These are phyloP conservation scores for Oryzias dopingdopingensis DNA, from an alignment of 2,797 vertebrate genomes.

Conservation along the genomic window DNA sequence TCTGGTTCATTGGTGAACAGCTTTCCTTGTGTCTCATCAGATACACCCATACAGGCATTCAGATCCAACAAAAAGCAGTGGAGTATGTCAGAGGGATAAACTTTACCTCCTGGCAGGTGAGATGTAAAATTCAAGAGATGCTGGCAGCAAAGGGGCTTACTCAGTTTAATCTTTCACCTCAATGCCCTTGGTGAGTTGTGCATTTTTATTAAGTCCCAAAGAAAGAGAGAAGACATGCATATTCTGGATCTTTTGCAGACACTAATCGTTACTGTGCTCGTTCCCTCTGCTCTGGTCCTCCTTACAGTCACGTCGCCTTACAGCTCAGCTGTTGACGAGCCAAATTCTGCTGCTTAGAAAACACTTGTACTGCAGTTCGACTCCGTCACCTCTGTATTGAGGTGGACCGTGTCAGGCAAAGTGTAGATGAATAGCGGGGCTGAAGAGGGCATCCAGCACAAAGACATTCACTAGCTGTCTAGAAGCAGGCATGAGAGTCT, in stretches of 20 bases:
- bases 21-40: constrained; percentile 45
- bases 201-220: constrained; percentile 61
- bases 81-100: constrained; percentile 42
- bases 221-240: constrained; percentile 51
- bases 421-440: constrained; percentile 47
- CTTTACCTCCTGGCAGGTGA: constrained; percentile 30
- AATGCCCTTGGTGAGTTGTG: constrained; percentile 48
- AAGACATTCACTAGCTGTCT: constrained; percentile 37
- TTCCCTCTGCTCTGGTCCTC: constrained; percentile 32
- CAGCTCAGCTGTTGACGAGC: constrained; percentile 34
- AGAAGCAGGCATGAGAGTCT: constrained; percentile 11
- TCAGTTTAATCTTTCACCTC: constrained; percentile 60
- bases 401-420: constrained; percentile 41
- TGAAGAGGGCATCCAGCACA: constrained; percentile 39
- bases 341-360: constrained; percentile 37
- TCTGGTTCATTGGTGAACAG: constrained; percentile 44
- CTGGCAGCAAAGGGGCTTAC: constrained; percentile 50
- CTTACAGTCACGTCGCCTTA: constrained; percentile 30
- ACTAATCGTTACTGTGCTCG: constrained; percentile 59
- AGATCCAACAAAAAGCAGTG: constrained; percentile 40
- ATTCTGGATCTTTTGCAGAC: constrained; percentile 50
- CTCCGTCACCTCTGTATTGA: constrained; percentile 31
- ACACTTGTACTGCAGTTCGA: constrained; percentile 23
- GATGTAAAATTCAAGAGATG: constrained; percentile 58
- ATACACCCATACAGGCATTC: constrained; percentile 29